These are phyloP conservation scores for Dromaius novaehollandiae DNA, from an alignment of 2,113 vertebrate species.

Conservation along the genomic window DNA sequence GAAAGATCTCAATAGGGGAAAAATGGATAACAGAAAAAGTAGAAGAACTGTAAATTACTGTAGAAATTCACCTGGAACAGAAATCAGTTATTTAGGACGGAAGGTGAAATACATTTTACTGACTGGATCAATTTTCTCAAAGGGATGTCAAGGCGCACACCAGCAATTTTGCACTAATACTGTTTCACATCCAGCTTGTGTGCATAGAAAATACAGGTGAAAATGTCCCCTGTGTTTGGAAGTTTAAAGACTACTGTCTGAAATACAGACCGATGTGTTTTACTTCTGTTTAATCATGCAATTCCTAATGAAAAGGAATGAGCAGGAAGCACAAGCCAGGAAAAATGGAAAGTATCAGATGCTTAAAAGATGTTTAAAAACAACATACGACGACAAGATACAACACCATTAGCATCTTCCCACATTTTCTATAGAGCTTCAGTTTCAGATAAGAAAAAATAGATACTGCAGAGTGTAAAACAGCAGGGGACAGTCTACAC, in stretches of 20 bases:
- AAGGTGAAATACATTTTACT: slow-evolving; percentile 23
- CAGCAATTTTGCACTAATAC: not conserved
- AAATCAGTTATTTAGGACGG: slow-evolving; percentile 45
- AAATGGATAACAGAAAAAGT: slow-evolving; percentile 59
- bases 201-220: slow-evolving; percentile 2
- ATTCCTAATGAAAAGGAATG: not conserved
- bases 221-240: slow-evolving; percentile 4
- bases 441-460: not conserved
- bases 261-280: not conserved
- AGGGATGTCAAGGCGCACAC: not conserved
- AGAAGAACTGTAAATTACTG: slow-evolving; percentile 54
- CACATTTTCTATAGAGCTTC: not conserved
- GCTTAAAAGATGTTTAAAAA: not conserved
- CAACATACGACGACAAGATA: not conserved
- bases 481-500: not conserved
- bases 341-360: not conserved
- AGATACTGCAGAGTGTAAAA: not conserved
- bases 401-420: not conserved
- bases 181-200: slow-evolving; percentile 7
- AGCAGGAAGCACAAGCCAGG: not conserved
- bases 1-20: slow-evolving; percentile 40
- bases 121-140: slow-evolving; percentile 3
- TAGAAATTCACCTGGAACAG: slow-evolving; percentile 52
- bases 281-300: not conserved
- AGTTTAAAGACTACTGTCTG: slow-evolving; percentile 18